phyloP scores from a whole-genome alignment of 2,888 invertebrate species.

The Lithodes maja region DNA sequence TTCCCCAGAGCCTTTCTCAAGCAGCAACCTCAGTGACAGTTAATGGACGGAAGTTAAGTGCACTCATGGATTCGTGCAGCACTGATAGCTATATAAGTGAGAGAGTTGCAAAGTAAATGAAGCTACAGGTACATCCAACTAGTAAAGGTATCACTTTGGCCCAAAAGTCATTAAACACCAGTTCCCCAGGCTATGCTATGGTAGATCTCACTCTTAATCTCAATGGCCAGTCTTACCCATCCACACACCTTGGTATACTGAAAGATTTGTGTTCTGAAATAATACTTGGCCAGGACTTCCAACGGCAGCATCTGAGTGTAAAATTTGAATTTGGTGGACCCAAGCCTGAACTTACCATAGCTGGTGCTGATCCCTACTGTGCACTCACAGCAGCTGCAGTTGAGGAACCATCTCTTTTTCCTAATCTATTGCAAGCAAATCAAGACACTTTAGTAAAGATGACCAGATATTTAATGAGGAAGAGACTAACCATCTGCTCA shows the following conservation, averaged over 20 bases:
- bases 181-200: constrained; percentile 6
- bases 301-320: constrained; percentile 22
- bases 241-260: constrained; percentile 25
- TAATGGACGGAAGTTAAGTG: constrained; percentile 11
- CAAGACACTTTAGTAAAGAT: constrained; percentile 42
- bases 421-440: constrained; percentile 16
- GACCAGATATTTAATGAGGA: constrained; percentile 17
- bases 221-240: constrained; percentile 33
- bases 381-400: constrained; percentile 8
- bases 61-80: constrained; percentile 23
- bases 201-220: constrained; percentile 1
- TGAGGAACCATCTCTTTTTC: constrained; percentile 16
- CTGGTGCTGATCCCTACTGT: neutral
- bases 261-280: constrained; percentile 18
- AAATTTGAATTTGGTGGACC: constrained; percentile 15
- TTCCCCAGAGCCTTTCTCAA: no score
- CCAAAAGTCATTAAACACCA: constrained; percentile 18
- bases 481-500: neutral
- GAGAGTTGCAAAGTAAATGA: constrained; percentile 2
- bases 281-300: constrained; percentile 41
- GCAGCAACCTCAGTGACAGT: neutral
- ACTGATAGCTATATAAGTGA: constrained; percentile 23
- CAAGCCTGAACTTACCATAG: neutral
- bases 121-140: constrained; percentile 15
- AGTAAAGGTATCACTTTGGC: constrained; percentile 30